Evolutionary conservation across 2,797 vertebrate species (phyloP).

Genomic region (Erpetoichthys calabaricus): DNA sequence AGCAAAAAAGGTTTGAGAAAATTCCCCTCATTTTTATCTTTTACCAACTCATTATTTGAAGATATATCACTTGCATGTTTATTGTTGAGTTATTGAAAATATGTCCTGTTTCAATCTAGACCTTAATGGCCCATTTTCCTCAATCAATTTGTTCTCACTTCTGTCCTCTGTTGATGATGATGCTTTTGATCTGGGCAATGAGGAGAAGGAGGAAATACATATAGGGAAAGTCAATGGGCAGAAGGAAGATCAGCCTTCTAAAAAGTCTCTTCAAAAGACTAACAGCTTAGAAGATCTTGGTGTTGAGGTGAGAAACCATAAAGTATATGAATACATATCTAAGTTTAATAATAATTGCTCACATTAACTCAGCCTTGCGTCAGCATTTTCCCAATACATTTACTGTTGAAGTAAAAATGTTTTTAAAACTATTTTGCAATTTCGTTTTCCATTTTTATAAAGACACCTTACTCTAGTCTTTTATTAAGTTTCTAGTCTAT

Average conservation of each 20-base stretch:
- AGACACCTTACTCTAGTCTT: too few species aligned
- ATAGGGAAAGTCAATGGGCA: slow-evolving; percentile 15
- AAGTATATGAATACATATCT: neutral
- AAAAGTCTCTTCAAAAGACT: slow-evolving; percentile 43
- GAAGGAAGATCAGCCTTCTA: slow-evolving; percentile 10
- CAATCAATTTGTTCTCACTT: slow-evolving; percentile 48
- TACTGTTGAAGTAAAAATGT: too few species aligned
- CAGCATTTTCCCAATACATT: too few species aligned
- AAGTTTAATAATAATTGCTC: neutral
- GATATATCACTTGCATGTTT: neutral
- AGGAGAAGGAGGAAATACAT: slow-evolving; percentile 29
- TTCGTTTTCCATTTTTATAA: too few species aligned
- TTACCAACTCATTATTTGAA: neutral
- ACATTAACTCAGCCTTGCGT: too few species aligned
- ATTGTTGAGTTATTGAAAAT: neutral
- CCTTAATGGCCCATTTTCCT: neutral
- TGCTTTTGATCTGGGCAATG: slow-evolving; percentile 30
- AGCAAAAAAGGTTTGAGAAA: slow-evolving; percentile 49
- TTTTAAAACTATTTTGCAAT: too few species aligned
- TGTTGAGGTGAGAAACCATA: slow-evolving; percentile 48
- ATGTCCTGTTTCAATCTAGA: neutral
- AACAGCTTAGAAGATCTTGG: slow-evolving; percentile 78
- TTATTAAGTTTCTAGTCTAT: too few species aligned
- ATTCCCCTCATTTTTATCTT: neutral
- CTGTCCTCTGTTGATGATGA: slow-evolving; percentile 47